These are phyloP conservation scores for Columbina picui DNA, from an alignment of 2,113 vertebrate genomes.

Conservation along the genomic window DNA sequence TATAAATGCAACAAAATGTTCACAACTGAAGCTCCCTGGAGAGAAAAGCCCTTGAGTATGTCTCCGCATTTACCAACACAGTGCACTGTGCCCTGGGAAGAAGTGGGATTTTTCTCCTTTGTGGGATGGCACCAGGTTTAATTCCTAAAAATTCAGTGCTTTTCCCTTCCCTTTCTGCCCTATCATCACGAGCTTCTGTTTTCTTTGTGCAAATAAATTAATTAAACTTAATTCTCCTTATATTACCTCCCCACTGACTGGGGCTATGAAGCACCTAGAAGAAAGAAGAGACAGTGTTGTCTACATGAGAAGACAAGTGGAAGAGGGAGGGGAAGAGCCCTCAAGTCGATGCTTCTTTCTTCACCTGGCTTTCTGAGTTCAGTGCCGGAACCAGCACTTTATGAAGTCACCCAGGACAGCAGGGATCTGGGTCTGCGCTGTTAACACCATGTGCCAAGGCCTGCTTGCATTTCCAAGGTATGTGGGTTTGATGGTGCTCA, in stretches of 20 bases:
- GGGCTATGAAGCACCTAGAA: not conserved
- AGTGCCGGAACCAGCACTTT: not conserved
- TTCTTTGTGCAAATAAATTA: not conserved
- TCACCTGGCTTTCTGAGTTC: not conserved
- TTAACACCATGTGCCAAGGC: accelerated
- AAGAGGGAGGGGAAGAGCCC: not conserved
- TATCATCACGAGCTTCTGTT: not conserved
- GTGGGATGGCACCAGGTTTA: not conserved
- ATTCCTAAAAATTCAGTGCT: not conserved
- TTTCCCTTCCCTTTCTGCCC: not conserved
- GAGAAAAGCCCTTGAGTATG: not conserved
- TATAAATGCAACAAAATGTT: not conserved
- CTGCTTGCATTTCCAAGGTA: not conserved
- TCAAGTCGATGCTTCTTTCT: accelerated
- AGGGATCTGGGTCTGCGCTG: not conserved
- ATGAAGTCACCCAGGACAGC: accelerated
- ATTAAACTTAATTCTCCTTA: not conserved
- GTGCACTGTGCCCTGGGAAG: not conserved
- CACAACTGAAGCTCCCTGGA: not conserved
- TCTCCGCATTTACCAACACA: not conserved
- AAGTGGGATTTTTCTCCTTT: not conserved
- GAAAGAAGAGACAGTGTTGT: not conserved
- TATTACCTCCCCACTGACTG: not conserved
- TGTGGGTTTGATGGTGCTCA: not conserved
- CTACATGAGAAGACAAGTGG: accelerated